These are phyloP conservation scores for Petroica traversi DNA, from an alignment of 2,113 vertebrate genomes.

Conservation along the genomic window DNA sequence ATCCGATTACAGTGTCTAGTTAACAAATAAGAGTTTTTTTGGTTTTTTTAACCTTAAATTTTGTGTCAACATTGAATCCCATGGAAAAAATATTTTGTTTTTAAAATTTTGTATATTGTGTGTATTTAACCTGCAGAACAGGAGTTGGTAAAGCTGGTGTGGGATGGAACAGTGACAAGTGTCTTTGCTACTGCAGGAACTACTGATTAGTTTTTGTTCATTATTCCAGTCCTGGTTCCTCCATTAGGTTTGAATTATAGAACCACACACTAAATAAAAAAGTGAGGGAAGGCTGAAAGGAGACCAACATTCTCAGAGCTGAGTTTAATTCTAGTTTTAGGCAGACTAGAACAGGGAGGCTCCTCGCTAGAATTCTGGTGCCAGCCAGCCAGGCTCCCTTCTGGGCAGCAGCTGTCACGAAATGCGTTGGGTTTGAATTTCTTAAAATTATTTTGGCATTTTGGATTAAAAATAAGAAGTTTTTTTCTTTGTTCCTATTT, in stretches of 20 bases:
- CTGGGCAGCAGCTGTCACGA: neutral
- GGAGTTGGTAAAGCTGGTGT: conserved; percentile 21
- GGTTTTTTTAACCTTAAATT: too few species aligned
- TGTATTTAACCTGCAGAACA: conserved; percentile 36
- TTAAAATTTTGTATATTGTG: too few species aligned
- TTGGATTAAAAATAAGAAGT: neutral
- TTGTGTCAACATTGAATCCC: neutral
- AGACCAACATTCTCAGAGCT: neutral
- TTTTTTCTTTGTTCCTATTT: neutral
- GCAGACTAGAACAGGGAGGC: conserved; percentile 7
- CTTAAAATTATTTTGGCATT: neutral
- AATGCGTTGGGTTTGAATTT: neutral
- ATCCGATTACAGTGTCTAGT: neutral
- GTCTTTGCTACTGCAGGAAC: conserved; percentile 44
- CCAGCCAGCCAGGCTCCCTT: conserved; percentile 10
- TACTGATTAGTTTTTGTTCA: conserved; percentile 60
- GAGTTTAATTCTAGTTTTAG: conserved; percentile 49
- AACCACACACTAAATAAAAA: conserved; percentile 49
- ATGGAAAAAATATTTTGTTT: too few species aligned
- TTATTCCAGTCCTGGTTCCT: conserved; percentile 60
- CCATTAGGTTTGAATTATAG: conserved; percentile 64
- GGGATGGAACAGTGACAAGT: neutral
- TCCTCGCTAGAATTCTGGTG: neutral
- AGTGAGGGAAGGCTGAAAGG: neutral
- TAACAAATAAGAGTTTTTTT: neutral